Evolutionary conservation across 37 sponge, comb jelly and placozoan genomes (phyloP).

Genomic region (Aphrocallistes beatrix): DNA sequence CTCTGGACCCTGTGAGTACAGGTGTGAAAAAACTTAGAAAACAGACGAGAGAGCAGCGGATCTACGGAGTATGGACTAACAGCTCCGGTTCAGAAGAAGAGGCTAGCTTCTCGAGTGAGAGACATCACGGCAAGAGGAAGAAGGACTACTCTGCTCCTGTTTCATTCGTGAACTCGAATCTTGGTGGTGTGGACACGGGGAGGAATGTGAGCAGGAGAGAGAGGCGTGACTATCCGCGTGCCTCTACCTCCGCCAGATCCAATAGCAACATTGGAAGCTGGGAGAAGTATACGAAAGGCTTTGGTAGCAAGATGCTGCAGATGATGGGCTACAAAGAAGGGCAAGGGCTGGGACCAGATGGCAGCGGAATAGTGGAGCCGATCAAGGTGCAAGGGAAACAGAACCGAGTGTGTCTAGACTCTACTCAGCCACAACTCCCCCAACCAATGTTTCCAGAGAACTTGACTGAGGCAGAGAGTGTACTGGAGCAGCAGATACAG

Average conservation of each 20-base stretch:
- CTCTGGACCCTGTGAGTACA: not conserved
- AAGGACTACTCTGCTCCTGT: not conserved
- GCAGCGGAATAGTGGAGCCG: conserved; percentile 74
- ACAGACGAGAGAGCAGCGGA: not conserved
- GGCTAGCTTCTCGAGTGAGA: not conserved
- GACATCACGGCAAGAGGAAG: not conserved
- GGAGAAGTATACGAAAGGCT: conserved; percentile 76
- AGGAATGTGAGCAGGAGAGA: not conserved
- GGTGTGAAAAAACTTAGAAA: not conserved
- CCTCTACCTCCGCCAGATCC: not conserved
- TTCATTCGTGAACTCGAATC: not conserved
- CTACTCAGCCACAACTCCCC: too few relatives aligned
- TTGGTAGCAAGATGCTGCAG: conserved; percentile 50
- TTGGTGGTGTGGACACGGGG: not conserved
- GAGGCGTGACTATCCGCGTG: not conserved
- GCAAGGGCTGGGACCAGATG: conserved; percentile 36
- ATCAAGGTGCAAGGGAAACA: conserved; percentile 40
- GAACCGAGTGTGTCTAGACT: not conserved
- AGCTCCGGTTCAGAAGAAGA: conserved; percentile 7
- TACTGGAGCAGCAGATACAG: not conserved
- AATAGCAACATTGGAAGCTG: conserved; percentile 68
- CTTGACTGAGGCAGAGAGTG: not conserved
- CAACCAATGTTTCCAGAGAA: too few relatives aligned
- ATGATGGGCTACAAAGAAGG: conserved; percentile 62
- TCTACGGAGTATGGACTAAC: not conserved